Percentiles rank a stretch among this genome's conserved stretches.
Evolutionary conservation across 2,888 invertebrate species (phyloP).

Genomic region (Macrophya annulata): DNA sequence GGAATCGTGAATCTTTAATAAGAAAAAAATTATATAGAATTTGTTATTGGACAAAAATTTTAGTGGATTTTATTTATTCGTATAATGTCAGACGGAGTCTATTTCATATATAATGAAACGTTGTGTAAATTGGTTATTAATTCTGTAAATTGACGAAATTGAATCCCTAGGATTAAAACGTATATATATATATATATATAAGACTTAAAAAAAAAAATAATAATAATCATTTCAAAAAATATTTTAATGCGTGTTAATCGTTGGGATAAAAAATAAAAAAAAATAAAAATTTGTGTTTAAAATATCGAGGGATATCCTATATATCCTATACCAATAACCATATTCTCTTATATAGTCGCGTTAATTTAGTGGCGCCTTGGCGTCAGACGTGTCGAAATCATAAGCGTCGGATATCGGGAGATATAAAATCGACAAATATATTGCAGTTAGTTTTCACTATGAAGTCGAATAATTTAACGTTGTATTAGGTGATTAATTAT

Average conservation of each 20-base stretch:
- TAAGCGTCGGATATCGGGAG: neutral
- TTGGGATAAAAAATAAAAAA: neutral
- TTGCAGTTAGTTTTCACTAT: neutral
- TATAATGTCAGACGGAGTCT: neutral
- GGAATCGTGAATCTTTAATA: conserved; percentile 33
- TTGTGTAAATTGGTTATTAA: neutral
- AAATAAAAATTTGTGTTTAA: neutral
- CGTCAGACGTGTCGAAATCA: neutral
- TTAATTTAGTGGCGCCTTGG: conserved; percentile 20
- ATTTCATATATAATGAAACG: neutral
- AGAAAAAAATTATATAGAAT: neutral
- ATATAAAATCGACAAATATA: neutral
- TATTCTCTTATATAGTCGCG: neutral
- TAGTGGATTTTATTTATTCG: neutral
- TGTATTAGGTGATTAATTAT: neutral
- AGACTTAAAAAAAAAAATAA: neutral
- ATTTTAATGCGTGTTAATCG: neutral
- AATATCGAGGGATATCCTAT: neutral
- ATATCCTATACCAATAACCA: neutral
- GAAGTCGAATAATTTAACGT: neutral
- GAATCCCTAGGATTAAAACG: neutral
- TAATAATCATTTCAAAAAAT: too few relatives aligned
- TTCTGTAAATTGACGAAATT: neutral
- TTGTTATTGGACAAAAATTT: neutral
- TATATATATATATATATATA: too few relatives aligned